These are phyloP conservation scores for Rhabdomys dilectus DNA, from an alignment of 2,113 vertebrate species.

Conservation along the genomic window DNA sequence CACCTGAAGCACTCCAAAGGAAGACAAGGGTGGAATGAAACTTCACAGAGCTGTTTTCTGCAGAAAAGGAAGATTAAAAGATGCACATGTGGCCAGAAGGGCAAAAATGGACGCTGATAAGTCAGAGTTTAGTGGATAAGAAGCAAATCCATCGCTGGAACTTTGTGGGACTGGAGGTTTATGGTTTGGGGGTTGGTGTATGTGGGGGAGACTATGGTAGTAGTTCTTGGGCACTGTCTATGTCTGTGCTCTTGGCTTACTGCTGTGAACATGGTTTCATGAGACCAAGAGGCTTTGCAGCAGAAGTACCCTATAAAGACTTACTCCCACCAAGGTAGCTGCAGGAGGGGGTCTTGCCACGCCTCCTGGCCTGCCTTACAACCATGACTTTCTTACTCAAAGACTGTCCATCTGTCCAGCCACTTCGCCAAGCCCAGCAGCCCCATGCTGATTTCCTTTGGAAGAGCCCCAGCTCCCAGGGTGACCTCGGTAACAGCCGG, in stretches of 20 bases:
- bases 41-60: neutral
- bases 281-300: constrained; percentile 27
- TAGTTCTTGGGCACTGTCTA: neutral
- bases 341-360: neutral
- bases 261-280: neutral
- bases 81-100: neutral
- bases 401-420: constrained; percentile 80
- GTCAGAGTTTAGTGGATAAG: neutral
- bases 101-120: neutral
- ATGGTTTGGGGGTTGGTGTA: neutral
- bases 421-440: constrained; percentile 62
- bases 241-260: neutral
- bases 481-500: constrained; percentile 70
- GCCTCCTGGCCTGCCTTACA: constrained; percentile 12
- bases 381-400: constrained; percentile 58
- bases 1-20: neutral
- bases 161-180: neutral
- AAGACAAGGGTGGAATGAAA: neutral
- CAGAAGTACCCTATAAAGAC: neutral
- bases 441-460: constrained; percentile 78
- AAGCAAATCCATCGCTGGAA: neutral
- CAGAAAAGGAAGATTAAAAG: neutral
- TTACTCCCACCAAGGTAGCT: neutral
- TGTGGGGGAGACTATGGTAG: neutral
- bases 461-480: constrained; percentile 79